Percentiles rank a stretch among this genome's conserved stretches.
Conservation (phyloP, 2,113 vertebrate species). For the Albula glossodonta region DNA sequence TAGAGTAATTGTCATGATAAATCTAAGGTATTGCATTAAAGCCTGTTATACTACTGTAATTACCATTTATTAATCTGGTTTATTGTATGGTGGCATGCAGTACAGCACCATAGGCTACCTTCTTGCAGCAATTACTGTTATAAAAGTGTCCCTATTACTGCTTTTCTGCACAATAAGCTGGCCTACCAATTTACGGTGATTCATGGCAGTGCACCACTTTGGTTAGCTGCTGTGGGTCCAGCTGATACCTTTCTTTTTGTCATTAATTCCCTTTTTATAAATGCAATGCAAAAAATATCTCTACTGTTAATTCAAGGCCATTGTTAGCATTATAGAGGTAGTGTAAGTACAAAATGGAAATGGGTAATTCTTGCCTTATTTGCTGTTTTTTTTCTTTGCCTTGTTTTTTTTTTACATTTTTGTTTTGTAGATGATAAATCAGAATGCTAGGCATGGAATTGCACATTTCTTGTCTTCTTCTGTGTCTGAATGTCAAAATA, state of each 20-base stretch:
- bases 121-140: conserved; percentile 58
- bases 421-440: conserved; percentile 47
- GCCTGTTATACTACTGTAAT: conserved; percentile 64
- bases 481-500: conserved; percentile 71
- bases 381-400: conserved; percentile 25
- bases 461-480: conserved; percentile 50
- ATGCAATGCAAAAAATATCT: conserved; percentile 48
- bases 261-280: conserved; percentile 53
- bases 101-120: conserved; percentile 53
- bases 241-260: conserved; percentile 50
- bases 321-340: conserved; percentile 55
- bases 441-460: conserved; percentile 43
- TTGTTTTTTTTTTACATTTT: conserved; percentile 33
- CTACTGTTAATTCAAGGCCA: conserved; percentile 45
- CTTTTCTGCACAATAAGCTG: conserved; percentile 59
- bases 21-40: conserved; percentile 55
- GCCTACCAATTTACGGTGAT: conserved; percentile 62
- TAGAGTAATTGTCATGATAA: conserved; percentile 54
- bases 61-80: conserved; percentile 68
- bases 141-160: conserved; percentile 54
- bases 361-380: not conserved
- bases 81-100: conserved; percentile 60
- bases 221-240: conserved; percentile 45
- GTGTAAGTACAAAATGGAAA: not conserved
- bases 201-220: conserved; percentile 49